These are phyloP conservation scores for Tetragnatha montana DNA, from an alignment of 2,888 invertebrate genomes.

Conservation along the genomic window DNA sequence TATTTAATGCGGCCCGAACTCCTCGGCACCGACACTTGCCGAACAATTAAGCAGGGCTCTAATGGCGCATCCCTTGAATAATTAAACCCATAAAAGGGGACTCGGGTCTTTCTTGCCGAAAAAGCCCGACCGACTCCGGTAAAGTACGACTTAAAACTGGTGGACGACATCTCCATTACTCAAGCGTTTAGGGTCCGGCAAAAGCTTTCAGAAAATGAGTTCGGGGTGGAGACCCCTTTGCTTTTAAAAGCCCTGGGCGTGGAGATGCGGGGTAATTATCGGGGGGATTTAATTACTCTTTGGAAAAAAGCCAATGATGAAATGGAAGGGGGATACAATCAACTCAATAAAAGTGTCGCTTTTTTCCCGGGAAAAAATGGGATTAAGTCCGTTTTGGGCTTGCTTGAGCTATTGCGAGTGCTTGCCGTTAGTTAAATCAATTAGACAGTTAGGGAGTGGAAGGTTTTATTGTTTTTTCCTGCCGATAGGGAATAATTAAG, in stretches of 20 bases:
- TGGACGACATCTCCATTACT: conserved; percentile 2
- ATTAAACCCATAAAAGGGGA: conserved; percentile 20
- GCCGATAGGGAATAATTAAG: neutral
- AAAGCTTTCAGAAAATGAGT: conserved; percentile 22
- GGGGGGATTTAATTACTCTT: conserved; percentile 33
- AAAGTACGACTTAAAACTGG: conserved; percentile 8
- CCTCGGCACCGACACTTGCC: conserved; percentile 11
- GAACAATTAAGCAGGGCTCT: conserved; percentile 51
- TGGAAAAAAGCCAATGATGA: conserved; percentile 29
- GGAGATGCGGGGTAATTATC: conserved; percentile 17
- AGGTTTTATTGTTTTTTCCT: neutral
- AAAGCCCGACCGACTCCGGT: neutral
- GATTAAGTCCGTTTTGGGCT: neutral
- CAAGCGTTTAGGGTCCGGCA: neutral
- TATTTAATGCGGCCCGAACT: conserved; percentile 6
- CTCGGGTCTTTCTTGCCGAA: conserved; percentile 1
- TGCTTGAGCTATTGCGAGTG: neutral
- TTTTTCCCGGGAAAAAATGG: neutral
- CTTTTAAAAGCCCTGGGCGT: neutral
- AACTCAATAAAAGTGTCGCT: conserved; percentile 4
- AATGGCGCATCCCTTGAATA: conserved; percentile 46
- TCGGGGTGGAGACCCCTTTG: neutral
- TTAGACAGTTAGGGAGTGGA: neutral
- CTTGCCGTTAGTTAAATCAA: neutral
- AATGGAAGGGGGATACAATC: conserved; percentile 12